Base-by-base conservation (phyloP, 92 coral and sea anemone species). In the Palythoa grandiflora region DNA sequence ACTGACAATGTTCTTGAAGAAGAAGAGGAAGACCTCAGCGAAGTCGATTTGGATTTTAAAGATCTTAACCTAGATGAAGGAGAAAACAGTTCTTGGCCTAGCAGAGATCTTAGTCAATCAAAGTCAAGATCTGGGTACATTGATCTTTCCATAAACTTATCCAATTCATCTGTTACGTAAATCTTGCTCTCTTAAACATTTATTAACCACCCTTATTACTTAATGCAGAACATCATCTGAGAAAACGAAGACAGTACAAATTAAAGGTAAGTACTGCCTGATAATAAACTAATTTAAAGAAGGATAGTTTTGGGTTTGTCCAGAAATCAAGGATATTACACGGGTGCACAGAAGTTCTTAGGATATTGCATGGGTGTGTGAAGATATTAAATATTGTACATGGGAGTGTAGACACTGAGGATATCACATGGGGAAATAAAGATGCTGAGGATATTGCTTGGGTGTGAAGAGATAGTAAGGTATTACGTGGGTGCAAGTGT, bases 1-100 rank as follows among this genome's bases (percentile, higher is more conserved):
- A 78, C 75, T 68, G 53, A 38, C 16, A 84, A 39, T 15, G 74
- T 40, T 17, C 38, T 75, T 68, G 83, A 86, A n/a, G 94, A 76
- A 4, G 94, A 94, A 14, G 96, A 94, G 13, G 94, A 94, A 3
- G 71, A 38, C 15, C 75, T 89, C 57, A 90, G 93, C 53, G 94
- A 94, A 68, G 63, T 57, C 37, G 94, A 94, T 21, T 2, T 84
- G 70, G 86, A 66, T 19, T 6, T 81, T 75, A 50, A 44, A 66
- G 61, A 81, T 60, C 51, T 79, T 51, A 59, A 79, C 36, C 61
- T 65, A 14, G 75, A 44, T 66, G 75, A 81, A 5, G 75, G n/a
- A 36, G 40, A 54, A 3, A 21, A 52, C 68, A 77, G 19, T 54
- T 19, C 68, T 77, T 55, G 16, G 19, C 75, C 75, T 50, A 48